A percentile compares a stretch with the other conserved stretches of the same genome.
phyloP scores from a whole-genome alignment of 2,797 vertebrate genomes.

The Salmo trutta region DNA sequence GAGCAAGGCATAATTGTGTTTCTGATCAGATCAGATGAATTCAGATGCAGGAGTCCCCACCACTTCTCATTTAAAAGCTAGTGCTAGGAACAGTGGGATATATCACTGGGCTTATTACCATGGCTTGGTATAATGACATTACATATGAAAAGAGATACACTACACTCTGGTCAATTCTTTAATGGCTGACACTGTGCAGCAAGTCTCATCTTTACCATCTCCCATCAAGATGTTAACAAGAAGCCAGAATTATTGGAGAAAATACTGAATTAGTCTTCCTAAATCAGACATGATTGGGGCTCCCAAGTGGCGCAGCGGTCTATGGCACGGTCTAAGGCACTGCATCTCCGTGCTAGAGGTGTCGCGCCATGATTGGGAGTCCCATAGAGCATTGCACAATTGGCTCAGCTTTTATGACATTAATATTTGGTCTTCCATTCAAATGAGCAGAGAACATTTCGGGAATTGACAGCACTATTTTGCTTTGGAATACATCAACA shows the following conservation, averaged over 20 bases:
- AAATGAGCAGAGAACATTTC: conserved; percentile 33
- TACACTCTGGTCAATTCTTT: conserved; percentile 55
- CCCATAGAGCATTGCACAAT: no score
- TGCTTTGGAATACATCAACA: conserved; percentile 20
- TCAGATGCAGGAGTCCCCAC: conserved; percentile 52
- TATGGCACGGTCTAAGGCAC: no score
- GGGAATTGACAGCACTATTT: conserved; percentile 30
- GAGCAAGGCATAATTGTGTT: conserved; percentile 77
- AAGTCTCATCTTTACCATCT: conserved; percentile 44
- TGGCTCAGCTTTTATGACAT: conserved; percentile 42
- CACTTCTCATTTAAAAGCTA: conserved; percentile 58
- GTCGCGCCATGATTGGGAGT: no score
- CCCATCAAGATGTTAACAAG: conserved; percentile 17
- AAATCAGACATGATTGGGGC: neutral
- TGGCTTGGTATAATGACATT: conserved; percentile 63
- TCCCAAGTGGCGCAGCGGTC: no score
- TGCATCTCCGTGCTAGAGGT: no score
- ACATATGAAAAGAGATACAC: conserved; percentile 59
- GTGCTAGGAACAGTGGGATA: conserved; percentile 37
- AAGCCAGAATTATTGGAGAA: conserved; percentile 1
- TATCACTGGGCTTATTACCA: conserved; percentile 65
- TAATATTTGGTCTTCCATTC: conserved; percentile 38
- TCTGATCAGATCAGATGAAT: conserved; percentile 76
- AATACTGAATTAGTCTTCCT: neutral
- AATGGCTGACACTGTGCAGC: conserved; percentile 46